Percentiles rank a stretch among this genome's conserved stretches.
These are phyloP conservation scores for Limnephilus auricula DNA, from an alignment of 2,888 invertebrate genomes.

Conservation along the genomic window DNA sequence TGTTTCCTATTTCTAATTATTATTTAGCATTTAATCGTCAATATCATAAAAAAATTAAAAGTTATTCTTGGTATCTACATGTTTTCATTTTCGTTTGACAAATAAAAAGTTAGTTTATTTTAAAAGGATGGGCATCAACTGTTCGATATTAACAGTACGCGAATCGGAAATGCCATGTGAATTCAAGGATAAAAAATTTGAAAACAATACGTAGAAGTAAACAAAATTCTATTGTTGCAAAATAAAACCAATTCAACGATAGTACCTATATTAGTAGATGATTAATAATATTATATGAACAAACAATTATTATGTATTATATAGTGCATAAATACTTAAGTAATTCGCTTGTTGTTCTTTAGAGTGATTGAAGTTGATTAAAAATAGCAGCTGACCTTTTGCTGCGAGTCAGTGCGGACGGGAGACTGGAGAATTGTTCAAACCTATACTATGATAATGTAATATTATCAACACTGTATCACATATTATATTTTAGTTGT, in stretches of 20 bases:
- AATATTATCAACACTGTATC: background rate
- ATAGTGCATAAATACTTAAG: background rate
- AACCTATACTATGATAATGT: background rate
- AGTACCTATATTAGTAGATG: background rate
- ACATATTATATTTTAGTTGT: background rate
- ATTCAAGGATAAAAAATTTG: background rate
- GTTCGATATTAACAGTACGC: background rate
- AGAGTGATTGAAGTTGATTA: conserved; percentile 4
- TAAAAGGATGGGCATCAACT: background rate
- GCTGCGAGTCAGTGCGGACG: background rate
- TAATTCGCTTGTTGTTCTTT: background rate
- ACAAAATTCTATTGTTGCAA: background rate
- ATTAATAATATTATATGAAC: too few species aligned
- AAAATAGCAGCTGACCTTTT: conserved; percentile 23
- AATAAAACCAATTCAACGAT: background rate
- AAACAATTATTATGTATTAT: background rate
- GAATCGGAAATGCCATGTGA: background rate
- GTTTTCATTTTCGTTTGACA: background rate
- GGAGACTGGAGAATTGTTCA: background rate
- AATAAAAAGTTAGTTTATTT: background rate
- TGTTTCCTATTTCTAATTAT: background rate
- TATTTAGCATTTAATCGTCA: background rate
- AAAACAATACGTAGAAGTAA: too few species aligned
- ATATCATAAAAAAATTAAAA: too few species aligned
- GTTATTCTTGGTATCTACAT: background rate